These are phyloP conservation scores for Unio pictorum DNA, from an alignment of 2,888 invertebrate species.

Conservation along the genomic window DNA sequence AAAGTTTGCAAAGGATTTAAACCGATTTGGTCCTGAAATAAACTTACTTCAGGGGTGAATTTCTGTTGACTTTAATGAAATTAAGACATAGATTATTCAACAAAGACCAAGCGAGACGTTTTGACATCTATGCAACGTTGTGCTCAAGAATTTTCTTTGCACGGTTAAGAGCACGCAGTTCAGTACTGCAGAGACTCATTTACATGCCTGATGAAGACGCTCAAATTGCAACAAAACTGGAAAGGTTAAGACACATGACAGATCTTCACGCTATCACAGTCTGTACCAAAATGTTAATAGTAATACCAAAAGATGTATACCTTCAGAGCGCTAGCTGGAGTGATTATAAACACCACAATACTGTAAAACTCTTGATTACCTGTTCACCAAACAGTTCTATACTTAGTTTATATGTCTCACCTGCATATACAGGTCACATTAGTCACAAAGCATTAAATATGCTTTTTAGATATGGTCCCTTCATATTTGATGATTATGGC, in stretches of 20 bases:
- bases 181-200: slow-evolving; percentile 10
- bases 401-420: slow-evolving; percentile 21
- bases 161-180: slow-evolving; percentile 17
- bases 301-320: slow-evolving; percentile 25
- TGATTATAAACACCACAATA: slow-evolving; percentile 45
- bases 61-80: slow-evolving; percentile 25
- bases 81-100: slow-evolving; percentile 15
- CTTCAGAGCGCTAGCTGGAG: slow-evolving; percentile 32
- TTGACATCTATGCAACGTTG: slow-evolving; percentile 18
- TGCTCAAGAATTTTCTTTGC: slow-evolving; percentile 20
- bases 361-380: slow-evolving; percentile 29
- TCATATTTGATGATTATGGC: slow-evolving; percentile 28
- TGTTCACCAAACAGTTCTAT: slow-evolving; percentile 34
- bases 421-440: slow-evolving; percentile 28
- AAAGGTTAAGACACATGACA: slow-evolving; percentile 12
- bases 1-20: slow-evolving; percentile 3
- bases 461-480: slow-evolving; percentile 25
- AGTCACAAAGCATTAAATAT: slow-evolving; percentile 33
- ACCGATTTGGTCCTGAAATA: slow-evolving; percentile 17
- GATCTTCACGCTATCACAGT: slow-evolving; percentile 23
- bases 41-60: slow-evolving; percentile 23
- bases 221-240: slow-evolving; percentile 18
- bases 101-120: slow-evolving; percentile 24
- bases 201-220: slow-evolving; percentile 16
- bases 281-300: slow-evolving; percentile 28